Base-by-base conservation (phyloP, 2,888 invertebrate species). In the Diogma glabrata region DNA sequence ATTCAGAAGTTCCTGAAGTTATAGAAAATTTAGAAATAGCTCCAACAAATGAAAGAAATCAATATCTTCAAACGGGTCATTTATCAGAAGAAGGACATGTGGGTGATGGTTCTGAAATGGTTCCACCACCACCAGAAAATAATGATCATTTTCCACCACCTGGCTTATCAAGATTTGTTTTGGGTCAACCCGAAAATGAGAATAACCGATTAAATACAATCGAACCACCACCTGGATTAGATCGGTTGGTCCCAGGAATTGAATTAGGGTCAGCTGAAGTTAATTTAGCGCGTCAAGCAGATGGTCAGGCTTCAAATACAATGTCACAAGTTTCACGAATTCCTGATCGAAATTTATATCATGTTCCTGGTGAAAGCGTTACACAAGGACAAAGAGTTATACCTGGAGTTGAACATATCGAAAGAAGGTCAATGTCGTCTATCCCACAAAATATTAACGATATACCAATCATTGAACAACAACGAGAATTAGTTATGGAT, bases 41-140 rank as follows among this genome's bases (percentile, higher is more conserved):
- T 10, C 47, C 82, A 0, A 79, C 77, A 54, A 79, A 78, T 63
- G 85, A 86, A 59, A 73, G 85, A 52, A 84, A 85, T 63, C 82
- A 85, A 64, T 86, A 86, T 64, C 67, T 86, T 53, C 84, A 85
- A 67, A 86, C 85, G 3, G 84, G 84, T 16, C 84, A 84, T 60
- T 67, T 85, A 46, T 83, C 82, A 2, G 77, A 78, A 58, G 69
- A 71, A 9, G 73, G 74, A 57, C 74, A 54, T 30, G 51, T 47
- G n/a, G 52, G 26, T 36, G 23, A 20, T 20, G 50, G 52, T n/a
- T 36, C 47, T 38, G 26, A 46, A 46, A 24, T 46, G 17, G 24
- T 16, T 16, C 24, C 46, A 26, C 46, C 22, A 7, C 26, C 46
- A n/a, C 40, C 23, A 3, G 67, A 67, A 54, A 57, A 60, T 8